Base-by-base conservation (phyloP, 2,113 vertebrate species). In the Phaetusa simplex region DNA sequence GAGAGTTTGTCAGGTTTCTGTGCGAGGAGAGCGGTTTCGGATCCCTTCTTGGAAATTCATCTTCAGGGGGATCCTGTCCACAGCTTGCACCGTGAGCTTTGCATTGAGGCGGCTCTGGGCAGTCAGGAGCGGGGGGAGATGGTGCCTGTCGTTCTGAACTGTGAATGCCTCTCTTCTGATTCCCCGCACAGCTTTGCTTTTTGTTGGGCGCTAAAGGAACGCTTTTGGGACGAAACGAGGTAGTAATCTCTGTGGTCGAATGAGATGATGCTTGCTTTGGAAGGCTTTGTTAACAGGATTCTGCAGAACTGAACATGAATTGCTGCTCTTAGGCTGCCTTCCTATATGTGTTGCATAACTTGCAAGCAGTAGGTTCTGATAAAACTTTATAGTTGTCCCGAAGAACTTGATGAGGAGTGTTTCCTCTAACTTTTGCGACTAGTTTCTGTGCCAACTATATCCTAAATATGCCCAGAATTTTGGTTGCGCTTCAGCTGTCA, bases 381-480 rank as follows among this genome's bases (percentile, higher is more conserved):
- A 79, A 61, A 93, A 93, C 90, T 96, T 96, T 11, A 12, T 47
- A 40, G 29, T 74, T 62, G 65, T 92, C 52, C 72, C 59, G 40
- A 47, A 73, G 47, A 88, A 62, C 53, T 27, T 76, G 45, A 12
- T 50, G 40, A 80, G 43, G 24, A 38, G 14, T 67, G 9, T 67
- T 86, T 52, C 22, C 50, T 74, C 18, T 74, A n/a, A 59, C 16
- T 42, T 66, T 3, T 18, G 55, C 70, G 69, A 6, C 23, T 47
- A 7, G 5, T 50, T 88, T 90, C n/a, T 73, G 4, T 81, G 64
- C 17, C 1, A 12, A 0, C 38, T 36, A 0, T 67, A 7, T 84
- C 40, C 30, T 74, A 59, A 81, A 59, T 53, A 40, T 29, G 23
- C 45, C 23, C 34, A 26, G 12, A 38, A 70, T 66, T 36, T 47